Evolutionary conservation across 2,888 invertebrate genomes (phyloP), one percentile per base, ranked within the genome.

Genomic region (Trachelus tabidus): DNA sequence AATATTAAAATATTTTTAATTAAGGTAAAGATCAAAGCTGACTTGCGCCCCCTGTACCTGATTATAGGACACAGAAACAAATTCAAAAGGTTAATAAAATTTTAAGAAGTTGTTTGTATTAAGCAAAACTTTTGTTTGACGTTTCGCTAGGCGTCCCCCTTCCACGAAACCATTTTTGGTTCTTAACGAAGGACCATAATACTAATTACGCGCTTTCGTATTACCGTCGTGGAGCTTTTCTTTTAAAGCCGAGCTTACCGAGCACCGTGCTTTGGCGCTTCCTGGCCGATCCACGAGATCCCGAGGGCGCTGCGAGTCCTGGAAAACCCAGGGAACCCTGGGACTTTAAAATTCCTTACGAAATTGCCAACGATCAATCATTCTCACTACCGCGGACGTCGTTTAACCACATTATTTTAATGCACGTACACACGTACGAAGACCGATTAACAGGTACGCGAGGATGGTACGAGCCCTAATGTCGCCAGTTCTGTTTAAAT

Each of bases 371-470:
- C 40, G 23, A 56, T 56, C 40, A 56, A 56, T 56, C 40, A 56
- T 56, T 56, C 40, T 56, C 40, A 9, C 23, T 56, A 56, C 40
- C 40, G 40, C 40, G 40, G 40, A 56, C 9, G 40, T 56, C 40
- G 40, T 56, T 56, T 56, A 56, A 56, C 40, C 40, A 77, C 68
- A 79, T 83, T 80, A 80, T 83, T 82, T 82, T 81, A 81, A 83
- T 83, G 79, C 83, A 69, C 78, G 40, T 73, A 68, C 56, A 75
- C 40, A 77, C 77, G 75, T 77, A 69, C 56, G 23, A 68, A 11
- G 69, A 12, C 15, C 73, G 56, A 33, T 73, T 56, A 56, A 56
- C 23, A 56, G 15, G 23, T 56, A 56, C 40, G 40, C 40, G 23
- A 23, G 23, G 40, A 56, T 56, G 23, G 15, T 56, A 56, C 23